These are phyloP conservation scores for Epirrita christyi DNA, from an alignment of 2,888 invertebrate species.

Conservation along the genomic window DNA sequence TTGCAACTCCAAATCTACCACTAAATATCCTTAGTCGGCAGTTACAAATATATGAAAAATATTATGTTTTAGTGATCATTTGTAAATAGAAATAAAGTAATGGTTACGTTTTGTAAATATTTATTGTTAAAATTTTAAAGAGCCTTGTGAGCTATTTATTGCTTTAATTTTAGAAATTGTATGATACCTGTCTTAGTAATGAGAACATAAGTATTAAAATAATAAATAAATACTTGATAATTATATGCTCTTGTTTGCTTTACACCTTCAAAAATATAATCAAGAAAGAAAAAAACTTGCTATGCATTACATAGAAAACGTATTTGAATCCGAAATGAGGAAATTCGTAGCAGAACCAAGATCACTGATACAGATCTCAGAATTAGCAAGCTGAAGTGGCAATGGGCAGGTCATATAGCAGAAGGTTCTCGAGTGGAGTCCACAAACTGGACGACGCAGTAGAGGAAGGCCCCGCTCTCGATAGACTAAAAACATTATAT, in stretches of 20 bases:
- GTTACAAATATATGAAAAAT: neutral
- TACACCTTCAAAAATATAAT: neutral
- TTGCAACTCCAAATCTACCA: neutral
- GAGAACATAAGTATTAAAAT: constrained; percentile 38
- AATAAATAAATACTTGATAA: constrained; percentile 34
- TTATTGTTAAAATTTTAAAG: constrained; percentile 62
- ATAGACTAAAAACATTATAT: too few species aligned
- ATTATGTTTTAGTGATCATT: constrained; percentile 1
- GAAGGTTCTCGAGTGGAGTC: too few species aligned
- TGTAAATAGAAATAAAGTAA: constrained; percentile 20
- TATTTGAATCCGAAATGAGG: too few species aligned
- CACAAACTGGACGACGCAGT: too few species aligned
- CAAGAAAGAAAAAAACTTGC: neutral
- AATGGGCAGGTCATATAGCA: too few species aligned
- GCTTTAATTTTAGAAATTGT: constrained; percentile 49
- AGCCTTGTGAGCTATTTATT: constrained; percentile 77
- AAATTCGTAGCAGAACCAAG: too few species aligned
- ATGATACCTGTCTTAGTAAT: constrained; percentile 42
- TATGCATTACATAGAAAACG: too few species aligned
- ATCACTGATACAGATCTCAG: too few species aligned
- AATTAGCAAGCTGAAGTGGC: too few species aligned
- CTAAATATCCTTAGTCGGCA: neutral
- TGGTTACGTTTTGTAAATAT: constrained; percentile 63
- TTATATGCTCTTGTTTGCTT: constrained; percentile 27
- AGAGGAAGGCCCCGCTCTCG: too few species aligned